Evolutionary conservation across 2,797 vertebrate species (phyloP).

Genomic region (Pteronotus mesoamericanus): DNA sequence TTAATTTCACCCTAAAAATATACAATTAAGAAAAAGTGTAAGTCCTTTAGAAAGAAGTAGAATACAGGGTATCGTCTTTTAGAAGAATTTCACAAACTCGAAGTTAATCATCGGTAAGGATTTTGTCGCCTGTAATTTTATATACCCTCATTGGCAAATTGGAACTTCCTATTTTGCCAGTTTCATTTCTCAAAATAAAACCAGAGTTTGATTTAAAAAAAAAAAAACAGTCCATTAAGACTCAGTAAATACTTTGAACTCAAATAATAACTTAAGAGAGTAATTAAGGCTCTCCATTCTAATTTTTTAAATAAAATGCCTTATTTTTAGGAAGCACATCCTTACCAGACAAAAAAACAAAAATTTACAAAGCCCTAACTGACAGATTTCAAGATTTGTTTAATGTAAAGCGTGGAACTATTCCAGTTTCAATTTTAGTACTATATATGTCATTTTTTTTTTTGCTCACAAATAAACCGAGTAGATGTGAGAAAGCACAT

Average conservation of each 20-base stretch:
- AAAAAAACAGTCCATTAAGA: neutral
- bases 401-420: constrained; percentile 9
- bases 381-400: neutral
- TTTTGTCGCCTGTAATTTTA: constrained; percentile 62
- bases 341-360: neutral
- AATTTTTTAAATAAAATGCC: too few relatives aligned
- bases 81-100: constrained; percentile 54
- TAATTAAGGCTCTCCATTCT: constrained; percentile 24
- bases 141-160: neutral
- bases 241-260: neutral
- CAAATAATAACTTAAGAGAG: neutral
- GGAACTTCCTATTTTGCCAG: neutral
- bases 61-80: constrained; percentile 71
- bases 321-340: constrained; percentile 22
- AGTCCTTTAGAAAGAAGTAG: constrained; percentile 68
- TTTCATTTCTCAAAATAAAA: constrained; percentile 1
- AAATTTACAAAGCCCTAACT: neutral
- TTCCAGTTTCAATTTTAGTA: neutral
- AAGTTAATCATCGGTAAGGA: constrained; percentile 66
- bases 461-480: constrained; percentile 14
- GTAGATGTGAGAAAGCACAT: neutral
- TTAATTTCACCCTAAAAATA: constrained; percentile 71
- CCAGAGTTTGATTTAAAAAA: neutral
- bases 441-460: neutral
- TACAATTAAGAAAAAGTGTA: constrained; percentile 70